These are phyloP conservation scores for Colostygia pectinataria DNA, from an alignment of 2,888 invertebrate species.

Conservation along the genomic window DNA sequence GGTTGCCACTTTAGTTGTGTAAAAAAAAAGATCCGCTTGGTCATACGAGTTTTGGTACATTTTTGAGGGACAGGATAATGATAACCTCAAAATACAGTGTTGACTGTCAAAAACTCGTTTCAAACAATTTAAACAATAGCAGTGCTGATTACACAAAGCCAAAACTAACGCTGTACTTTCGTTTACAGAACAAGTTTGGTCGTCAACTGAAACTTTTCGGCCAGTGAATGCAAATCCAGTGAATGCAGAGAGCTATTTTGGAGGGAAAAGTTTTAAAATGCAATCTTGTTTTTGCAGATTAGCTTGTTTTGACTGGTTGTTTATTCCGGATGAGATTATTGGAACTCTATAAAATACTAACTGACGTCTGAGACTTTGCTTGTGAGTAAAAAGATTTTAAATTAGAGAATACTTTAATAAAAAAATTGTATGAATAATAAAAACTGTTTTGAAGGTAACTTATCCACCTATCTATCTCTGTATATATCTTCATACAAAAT, in stretches of 20 bases:
- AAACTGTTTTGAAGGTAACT: too few species aligned
- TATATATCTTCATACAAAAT: too few species aligned
- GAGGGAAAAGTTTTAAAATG: conserved; percentile 9
- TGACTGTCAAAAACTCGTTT: conserved; percentile 25
- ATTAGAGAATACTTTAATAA: too few species aligned
- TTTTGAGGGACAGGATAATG: too few species aligned
- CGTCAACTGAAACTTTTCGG: conserved; percentile 30
- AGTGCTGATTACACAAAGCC: conserved; percentile 43
- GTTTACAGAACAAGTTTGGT: conserved; percentile 26
- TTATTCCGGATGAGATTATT: not conserved
- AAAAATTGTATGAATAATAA: too few species aligned
- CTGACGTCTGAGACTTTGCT: too few species aligned
- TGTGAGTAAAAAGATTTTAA: too few species aligned
- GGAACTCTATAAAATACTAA: too few species aligned
- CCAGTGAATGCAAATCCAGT: conserved; percentile 25
- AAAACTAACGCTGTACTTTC: conserved; percentile 35
- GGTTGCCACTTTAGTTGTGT: too few species aligned
- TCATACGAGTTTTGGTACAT: too few species aligned
- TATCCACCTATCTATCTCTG: too few species aligned
- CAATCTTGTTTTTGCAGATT: conserved; percentile 8
- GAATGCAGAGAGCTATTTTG: conserved; percentile 13
- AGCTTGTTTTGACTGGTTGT: not conserved
- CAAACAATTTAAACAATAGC: conserved; percentile 36
- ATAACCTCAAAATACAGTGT: conserved; percentile 5
- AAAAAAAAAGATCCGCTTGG: too few species aligned